Evolutionary conservation across 2,113 vertebrate genomes (phyloP), one percentile per base, ranked within the genome.

Genomic region (Dipodomys ordii): DNA sequence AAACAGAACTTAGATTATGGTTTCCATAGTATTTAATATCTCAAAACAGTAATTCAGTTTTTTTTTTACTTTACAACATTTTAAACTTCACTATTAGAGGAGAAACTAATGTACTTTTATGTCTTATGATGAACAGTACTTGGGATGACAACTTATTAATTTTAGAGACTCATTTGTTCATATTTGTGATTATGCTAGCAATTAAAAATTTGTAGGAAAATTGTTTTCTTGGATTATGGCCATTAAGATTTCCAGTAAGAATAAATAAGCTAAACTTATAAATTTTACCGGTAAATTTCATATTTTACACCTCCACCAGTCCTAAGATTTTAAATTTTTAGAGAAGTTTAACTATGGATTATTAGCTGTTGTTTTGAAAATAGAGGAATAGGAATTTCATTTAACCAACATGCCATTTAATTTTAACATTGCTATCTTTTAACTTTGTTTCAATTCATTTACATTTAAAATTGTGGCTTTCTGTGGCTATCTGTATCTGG

Each of bases 21-120:
- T 88, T 92, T 92, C 62, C 15, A 80, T 9, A 91, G 28, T 84
- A 69, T 96, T 96, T 94, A 94, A 78, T 94, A 64, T 95, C 46
- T 87, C 30, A 77, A 73, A 32, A 90, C 1, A 94, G 0, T 0
- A 49, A 64, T 53, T 81, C 86, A n/a, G 86, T 93, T 93, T 39
- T 39, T 39, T 39, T 39, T 28, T 87, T 78, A 76, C 93, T 95
- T 12, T 9, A 30, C 13, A 68, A 87, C 91, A 95, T 91, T 82
- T 90, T 94, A 85, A 32, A 15, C 11, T 81, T 87, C 13, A 25
- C 0, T 80, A 46, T 90, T 83, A 96, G 69, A 79, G 46, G 1
- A 94, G 30, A 96, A 67, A 94, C 82, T 32, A 92, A 91, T 90
- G 78, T 80, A 81, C 92, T 53, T 86, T 92, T 88, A 94, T 62